These are phyloP conservation scores for Aurelia sp. DNA, from an alignment of 30 jellyfish, hydroid and myxozoan genomes.

Conservation along the genomic window DNA sequence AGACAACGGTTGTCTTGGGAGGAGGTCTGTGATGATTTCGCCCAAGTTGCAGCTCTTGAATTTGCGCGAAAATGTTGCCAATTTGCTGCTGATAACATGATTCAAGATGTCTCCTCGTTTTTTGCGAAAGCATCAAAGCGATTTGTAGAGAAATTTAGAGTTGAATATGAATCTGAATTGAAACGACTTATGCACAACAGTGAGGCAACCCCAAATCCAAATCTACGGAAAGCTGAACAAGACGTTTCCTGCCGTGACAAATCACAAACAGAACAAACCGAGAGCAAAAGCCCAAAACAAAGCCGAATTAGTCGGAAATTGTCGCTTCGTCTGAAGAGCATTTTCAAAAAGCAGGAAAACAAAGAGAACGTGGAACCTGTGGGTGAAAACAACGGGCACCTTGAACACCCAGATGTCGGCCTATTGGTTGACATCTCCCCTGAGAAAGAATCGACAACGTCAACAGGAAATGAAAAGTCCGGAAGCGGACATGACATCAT, in stretches of 20 bases:
- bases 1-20: constrained; percentile 79
- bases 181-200: constrained; percentile 72
- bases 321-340: constrained; percentile 80
- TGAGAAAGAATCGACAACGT: constrained; percentile 50
- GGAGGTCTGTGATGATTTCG: constrained; percentile 88
- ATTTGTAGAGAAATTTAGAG: constrained; percentile 72
- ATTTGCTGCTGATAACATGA: constrained; percentile 74
- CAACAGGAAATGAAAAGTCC: constrained; percentile 81
- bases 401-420: constrained; percentile 49
- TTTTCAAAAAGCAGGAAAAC: constrained; percentile 78
- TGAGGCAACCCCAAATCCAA: constrained; percentile 22
- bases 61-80: constrained; percentile 86
- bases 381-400: background rate
- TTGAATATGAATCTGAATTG: constrained; percentile 77
- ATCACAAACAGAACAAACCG: constrained; percentile 45
- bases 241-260: constrained; percentile 54
- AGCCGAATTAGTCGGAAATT: constrained; percentile 73
- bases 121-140: constrained; percentile 82
- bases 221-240: constrained; percentile 32
- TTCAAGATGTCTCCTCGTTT: constrained; percentile 68
- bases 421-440: constrained; percentile 65
- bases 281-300: constrained; percentile 71
- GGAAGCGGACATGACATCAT: constrained; percentile 88
- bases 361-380: constrained; percentile 76
- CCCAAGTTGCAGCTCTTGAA: constrained; percentile 87